These are phyloP conservation scores for Dysidea cf. avara DNA, from an alignment of 37 sponge, comb jelly and placozoan genomes.

Conservation along the genomic window DNA sequence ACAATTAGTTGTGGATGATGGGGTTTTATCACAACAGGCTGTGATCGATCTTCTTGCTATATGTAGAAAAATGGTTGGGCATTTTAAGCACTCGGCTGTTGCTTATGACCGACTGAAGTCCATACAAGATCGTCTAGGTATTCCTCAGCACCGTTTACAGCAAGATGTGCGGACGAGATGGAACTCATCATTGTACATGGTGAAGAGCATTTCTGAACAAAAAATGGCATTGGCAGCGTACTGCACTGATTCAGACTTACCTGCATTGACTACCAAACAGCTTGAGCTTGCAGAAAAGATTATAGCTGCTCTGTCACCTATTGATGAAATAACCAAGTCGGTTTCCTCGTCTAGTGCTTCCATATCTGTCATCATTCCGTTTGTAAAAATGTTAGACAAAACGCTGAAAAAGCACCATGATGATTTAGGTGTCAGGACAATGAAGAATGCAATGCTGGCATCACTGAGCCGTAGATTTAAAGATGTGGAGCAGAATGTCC, in stretches of 20 bases:
- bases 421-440: too few relatives aligned
- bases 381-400: too few relatives aligned
- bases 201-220: conserved; percentile 10
- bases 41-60: conserved; percentile 10
- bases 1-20: conserved; percentile 26
- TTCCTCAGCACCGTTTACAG: conserved; percentile 14
- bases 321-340: too few relatives aligned
- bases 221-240: conserved; percentile 22
- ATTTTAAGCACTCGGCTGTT: conserved; percentile 16
- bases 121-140: conserved; percentile 2
- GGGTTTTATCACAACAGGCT: conserved; percentile 27
- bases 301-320: too few relatives aligned
- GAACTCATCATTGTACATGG: conserved; percentile 19
- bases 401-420: too few relatives aligned
- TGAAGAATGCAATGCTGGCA: too few relatives aligned
- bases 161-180: conserved; percentile 10
- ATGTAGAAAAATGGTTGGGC: conserved; percentile 36
- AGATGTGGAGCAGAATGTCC: too few relatives aligned
- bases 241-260: not conserved
- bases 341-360: too few relatives aligned
- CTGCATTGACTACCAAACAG: conserved; percentile 2
- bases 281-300: too few relatives aligned
- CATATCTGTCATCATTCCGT: too few relatives aligned
- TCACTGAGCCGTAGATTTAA: too few relatives aligned
- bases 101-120: conserved; percentile 8